Conservation (phyloP, 1,140 invertebrate species). For the Bradynema listronoti region DNA sequence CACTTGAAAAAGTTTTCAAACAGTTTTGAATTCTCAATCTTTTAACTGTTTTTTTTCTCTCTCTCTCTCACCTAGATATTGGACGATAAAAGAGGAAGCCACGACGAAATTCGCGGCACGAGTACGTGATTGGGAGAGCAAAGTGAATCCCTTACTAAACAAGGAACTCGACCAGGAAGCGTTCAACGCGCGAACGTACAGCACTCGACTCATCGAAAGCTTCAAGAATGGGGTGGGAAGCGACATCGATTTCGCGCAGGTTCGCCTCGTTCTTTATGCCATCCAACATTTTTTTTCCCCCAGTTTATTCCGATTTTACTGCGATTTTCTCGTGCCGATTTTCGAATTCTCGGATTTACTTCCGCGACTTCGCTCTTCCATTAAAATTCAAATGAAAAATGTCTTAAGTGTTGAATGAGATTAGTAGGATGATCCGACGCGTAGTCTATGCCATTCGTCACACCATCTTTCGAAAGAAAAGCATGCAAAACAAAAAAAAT, state of each 20-base stretch:
- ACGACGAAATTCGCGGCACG: conserved; percentile 26
- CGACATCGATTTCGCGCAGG: conserved; percentile 12
- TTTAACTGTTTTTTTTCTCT: not conserved
- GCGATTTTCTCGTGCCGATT: conserved; percentile 5
- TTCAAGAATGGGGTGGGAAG: conserved; percentile 17
- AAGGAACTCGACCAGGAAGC: conserved; percentile 28
- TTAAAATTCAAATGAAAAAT: too few species aligned
- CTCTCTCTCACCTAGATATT: conserved; percentile 26
- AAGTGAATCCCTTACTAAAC: conserved; percentile 32
- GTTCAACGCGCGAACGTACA: conserved; percentile 35
- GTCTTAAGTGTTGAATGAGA: too few species aligned
- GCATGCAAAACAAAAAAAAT: too few species aligned
- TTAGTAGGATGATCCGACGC: too few species aligned
- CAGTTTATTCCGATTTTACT: not conserved
- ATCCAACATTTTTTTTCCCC: not conserved
- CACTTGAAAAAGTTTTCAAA: conserved; percentile 17
- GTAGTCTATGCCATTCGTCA: too few species aligned
- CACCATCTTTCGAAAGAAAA: too few species aligned
- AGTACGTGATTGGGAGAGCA: conserved; percentile 38
- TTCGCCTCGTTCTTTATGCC: too few species aligned
- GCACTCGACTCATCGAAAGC: conserved; percentile 19
- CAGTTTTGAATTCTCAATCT: too few species aligned
- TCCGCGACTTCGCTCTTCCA: too few species aligned
- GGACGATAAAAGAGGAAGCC: conserved; percentile 24
- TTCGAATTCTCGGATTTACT: conserved; percentile 1